phyloP scores from a whole-genome alignment of 2,113 vertebrate species.

The Catharus fuscescens region DNA sequence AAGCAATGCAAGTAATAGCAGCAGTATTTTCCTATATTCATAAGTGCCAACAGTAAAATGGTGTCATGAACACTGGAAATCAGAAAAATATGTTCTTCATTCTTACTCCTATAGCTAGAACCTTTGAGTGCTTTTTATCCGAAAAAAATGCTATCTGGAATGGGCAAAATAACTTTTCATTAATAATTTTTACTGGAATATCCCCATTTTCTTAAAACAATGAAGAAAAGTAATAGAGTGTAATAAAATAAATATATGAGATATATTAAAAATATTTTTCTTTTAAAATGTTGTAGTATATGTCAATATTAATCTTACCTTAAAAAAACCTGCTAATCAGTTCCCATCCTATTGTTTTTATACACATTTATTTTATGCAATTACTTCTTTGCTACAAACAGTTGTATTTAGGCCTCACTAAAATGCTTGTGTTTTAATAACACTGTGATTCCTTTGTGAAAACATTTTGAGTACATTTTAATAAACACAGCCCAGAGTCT shows the following conservation, averaged over 20 bases:
- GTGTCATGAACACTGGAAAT: neutral
- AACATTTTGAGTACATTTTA: constrained; percentile 6
- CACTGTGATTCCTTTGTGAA: constrained; percentile 12
- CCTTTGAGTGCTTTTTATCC: neutral
- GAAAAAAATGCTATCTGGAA: neutral
- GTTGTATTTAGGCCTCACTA: constrained; percentile 5
- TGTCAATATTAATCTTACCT: constrained; percentile 46
- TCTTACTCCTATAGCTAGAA: neutral
- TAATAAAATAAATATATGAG: constrained; percentile 15
- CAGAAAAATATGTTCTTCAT: neutral
- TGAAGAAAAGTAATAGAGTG: neutral
- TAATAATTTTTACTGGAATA: neutral
- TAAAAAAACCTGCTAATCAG: neutral
- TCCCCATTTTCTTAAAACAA: constrained; percentile 44
- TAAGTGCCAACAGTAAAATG: neutral
- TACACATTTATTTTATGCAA: neutral
- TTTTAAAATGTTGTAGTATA: neutral
- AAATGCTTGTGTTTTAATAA: constrained; percentile 17
- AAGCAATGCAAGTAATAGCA: neutral
- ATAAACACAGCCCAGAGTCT: neutral
- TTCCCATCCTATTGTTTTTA: neutral
- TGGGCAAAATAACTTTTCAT: neutral
- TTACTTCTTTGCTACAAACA: neutral
- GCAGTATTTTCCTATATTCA: neutral
- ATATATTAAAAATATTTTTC: constrained; percentile 33